Percentiles rank a stretch among this genome's conserved stretches.
Conservation (phyloP, 2,113 vertebrate genomes). For the Illadopsis cleaveri region DNA sequence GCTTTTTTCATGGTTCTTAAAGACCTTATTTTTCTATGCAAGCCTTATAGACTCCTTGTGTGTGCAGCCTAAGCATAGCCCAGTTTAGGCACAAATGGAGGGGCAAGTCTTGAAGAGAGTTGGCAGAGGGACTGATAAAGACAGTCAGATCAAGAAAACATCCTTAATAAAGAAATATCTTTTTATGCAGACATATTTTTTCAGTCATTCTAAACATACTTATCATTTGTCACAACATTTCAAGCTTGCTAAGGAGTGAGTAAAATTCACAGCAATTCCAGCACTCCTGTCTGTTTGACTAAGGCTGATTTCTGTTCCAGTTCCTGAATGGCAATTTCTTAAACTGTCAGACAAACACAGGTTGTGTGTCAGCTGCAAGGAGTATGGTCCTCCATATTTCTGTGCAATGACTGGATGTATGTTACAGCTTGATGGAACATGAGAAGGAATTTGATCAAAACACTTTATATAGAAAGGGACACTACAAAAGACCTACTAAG, state of each 20-base stretch:
- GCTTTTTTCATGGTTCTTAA: neutral
- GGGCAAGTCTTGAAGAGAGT: neutral
- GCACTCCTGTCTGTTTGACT: neutral
- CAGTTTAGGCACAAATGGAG: neutral
- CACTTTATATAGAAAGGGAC: neutral
- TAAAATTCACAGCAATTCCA: neutral
- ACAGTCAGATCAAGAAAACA: neutral
- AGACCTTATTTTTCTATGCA: neutral
- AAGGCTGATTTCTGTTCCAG: neutral
- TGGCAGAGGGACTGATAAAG: neutral
- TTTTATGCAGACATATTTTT: neutral
- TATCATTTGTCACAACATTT: neutral
- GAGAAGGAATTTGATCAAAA: constrained; percentile 15
- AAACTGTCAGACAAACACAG: neutral
- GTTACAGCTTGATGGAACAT: neutral
- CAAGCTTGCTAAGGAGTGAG: neutral
- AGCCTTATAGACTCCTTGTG: neutral
- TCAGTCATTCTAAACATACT: neutral
- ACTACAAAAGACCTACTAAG: neutral
- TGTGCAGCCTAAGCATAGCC: neutral
- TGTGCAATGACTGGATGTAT: neutral
- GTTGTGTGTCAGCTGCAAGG: neutral
- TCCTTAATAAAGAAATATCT: neutral
- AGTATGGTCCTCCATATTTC: neutral
- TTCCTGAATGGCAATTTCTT: neutral